Percentiles rank a stretch among this genome's conserved stretches.
Evolutionary conservation across 2,113 vertebrate species (phyloP).

Genomic region (Hydrolagus affinis): DNA sequence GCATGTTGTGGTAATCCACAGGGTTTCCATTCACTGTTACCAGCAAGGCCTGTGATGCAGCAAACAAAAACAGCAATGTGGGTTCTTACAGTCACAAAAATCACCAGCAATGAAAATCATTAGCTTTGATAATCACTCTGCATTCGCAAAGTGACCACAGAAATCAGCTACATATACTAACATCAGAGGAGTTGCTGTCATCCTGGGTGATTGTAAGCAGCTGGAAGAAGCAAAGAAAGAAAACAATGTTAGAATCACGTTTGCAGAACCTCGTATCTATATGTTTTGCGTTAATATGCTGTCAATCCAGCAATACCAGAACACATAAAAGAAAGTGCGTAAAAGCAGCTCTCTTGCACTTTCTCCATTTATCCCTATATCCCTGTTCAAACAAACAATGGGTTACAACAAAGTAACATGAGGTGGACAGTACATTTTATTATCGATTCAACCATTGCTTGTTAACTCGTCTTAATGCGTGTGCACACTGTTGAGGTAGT

Average conservation of each 20-base stretch:
- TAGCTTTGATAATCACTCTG: neutral
- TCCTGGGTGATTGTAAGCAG: slow-evolving; percentile 87
- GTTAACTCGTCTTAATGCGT: neutral
- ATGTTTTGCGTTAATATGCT: neutral
- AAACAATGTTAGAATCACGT: neutral
- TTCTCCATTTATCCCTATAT: no score
- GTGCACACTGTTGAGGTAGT: neutral
- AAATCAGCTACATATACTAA: slow-evolving; percentile 67
- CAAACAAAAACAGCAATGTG: neutral
- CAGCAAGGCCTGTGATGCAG: slow-evolving; percentile 58
- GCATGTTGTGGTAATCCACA: slow-evolving; percentile 70
- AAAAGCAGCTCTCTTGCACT: no score
- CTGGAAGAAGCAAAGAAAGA: slow-evolving; percentile 69
- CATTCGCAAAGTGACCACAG: neutral
- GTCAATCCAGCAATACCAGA: no score
- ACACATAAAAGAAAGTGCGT: no score
- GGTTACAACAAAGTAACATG: no score
- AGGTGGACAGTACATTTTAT: no score
- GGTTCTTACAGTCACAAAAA: neutral
- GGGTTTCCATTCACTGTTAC: slow-evolving; percentile 82
- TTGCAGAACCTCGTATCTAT: neutral
- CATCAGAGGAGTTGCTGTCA: slow-evolving; percentile 87
- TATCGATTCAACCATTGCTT: no score
- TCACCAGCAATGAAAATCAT: neutral
- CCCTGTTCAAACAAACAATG: no score